Evolutionary conservation across 2,797 vertebrate species (phyloP).

Genomic region (Arremon brunneinucha): DNA sequence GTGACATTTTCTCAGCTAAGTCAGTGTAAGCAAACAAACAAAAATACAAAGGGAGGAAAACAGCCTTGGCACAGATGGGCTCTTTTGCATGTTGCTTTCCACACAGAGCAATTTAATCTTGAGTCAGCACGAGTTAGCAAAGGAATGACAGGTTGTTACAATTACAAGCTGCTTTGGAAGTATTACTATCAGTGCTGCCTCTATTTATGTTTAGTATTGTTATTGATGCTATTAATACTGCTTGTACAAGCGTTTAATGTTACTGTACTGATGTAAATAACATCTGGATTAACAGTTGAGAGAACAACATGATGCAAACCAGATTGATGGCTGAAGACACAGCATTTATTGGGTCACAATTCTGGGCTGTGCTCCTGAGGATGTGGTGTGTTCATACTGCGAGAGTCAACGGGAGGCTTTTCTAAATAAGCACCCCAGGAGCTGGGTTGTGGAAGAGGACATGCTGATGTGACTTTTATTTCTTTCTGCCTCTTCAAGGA

Average conservation of each 20-base stretch:
- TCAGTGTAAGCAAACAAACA: constrained; percentile 59
- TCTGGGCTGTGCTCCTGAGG: neutral
- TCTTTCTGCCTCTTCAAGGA: neutral
- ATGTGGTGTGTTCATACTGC: neutral
- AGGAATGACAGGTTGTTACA: constrained; percentile 67
- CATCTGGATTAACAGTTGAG: constrained; percentile 64
- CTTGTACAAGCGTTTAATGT: constrained; percentile 64
- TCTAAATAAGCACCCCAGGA: constrained; percentile 34
- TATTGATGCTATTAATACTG: constrained; percentile 58
- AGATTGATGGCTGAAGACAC: constrained; percentile 40
- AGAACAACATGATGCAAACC: constrained; percentile 28
- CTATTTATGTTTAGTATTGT: constrained; percentile 66
- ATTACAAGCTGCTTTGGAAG: constrained; percentile 66
- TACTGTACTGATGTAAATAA: constrained; percentile 56
- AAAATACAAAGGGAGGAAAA: constrained; percentile 58
- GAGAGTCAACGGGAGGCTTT: neutral
- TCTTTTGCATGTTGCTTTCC: constrained; percentile 54
- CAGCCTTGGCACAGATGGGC: constrained; percentile 61
- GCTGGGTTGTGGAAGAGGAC: neutral
- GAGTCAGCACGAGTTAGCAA: constrained; percentile 67
- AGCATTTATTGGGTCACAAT: constrained; percentile 22
- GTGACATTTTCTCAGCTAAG: constrained; percentile 54
- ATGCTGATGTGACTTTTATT: neutral
- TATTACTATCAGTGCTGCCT: constrained; percentile 48
- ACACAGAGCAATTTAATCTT: constrained; percentile 66